phyloP scores from a whole-genome alignment of 2,797 vertebrate species.

The Hydrolagus colliei region DNA sequence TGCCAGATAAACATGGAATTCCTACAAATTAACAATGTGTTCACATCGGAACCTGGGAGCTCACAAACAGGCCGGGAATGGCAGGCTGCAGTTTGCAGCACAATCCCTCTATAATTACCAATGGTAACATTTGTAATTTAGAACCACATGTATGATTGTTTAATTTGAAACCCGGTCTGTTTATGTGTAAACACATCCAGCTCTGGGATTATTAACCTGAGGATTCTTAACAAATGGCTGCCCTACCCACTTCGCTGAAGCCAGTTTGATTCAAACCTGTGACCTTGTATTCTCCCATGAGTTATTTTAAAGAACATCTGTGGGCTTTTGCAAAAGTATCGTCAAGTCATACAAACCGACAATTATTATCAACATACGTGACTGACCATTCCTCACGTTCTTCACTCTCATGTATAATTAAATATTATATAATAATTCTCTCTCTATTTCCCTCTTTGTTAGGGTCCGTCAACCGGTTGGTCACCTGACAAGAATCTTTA shows the following conservation, averaged over 20 bases:
- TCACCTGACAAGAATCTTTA: neutral
- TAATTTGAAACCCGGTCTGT: constrained; percentile 12
- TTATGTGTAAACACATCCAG: neutral
- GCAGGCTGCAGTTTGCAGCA: constrained; percentile 2
- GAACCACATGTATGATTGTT: neutral
- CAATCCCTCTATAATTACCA: neutral
- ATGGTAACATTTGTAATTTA: constrained; percentile 20
- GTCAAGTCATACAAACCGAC: neutral
- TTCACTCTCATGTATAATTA: neutral
- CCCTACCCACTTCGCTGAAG: no score
- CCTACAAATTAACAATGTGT: neutral
- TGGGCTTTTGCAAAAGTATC: no score
- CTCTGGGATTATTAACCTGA: neutral
- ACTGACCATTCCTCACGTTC: neutral
- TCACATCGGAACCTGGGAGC: neutral
- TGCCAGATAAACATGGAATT: no score
- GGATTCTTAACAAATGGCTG: no score
- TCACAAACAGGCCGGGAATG: constrained; percentile 14
- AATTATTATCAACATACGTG: neutral
- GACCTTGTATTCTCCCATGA: no score
- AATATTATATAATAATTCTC: neutral
- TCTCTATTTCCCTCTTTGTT: neutral
- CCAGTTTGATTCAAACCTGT: no score
- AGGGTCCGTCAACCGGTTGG: neutral
- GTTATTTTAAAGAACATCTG: no score